A percentile compares a stretch with the other conserved stretches of the same genome.
Conservation (phyloP, 92 coral and sea anemone genomes). For the Metridium senile region DNA sequence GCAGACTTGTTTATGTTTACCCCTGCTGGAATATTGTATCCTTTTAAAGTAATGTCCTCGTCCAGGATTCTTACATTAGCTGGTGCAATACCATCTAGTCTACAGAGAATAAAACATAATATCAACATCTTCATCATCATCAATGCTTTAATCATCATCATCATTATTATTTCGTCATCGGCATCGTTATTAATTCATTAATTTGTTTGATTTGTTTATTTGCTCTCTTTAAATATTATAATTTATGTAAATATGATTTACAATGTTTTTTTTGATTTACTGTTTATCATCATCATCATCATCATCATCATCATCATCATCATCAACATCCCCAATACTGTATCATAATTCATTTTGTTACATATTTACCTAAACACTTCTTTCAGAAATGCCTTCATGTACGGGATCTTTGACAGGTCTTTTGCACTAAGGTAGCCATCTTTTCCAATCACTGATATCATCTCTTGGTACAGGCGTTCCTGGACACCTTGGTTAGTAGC, state of each 20-base stretch:
- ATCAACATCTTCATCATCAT: not conserved
- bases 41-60: constrained; percentile 9
- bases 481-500: constrained; percentile 38
- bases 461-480: constrained; percentile 59
- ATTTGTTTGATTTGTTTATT: no score
- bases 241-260: no score
- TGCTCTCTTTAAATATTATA: no score
- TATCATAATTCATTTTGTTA: not conserved
- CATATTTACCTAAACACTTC: constrained; percentile 62
- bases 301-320: not conserved
- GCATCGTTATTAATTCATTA: not conserved
- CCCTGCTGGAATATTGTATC: constrained; percentile 20
- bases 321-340: not conserved
- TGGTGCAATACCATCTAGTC: not conserved
- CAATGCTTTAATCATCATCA: not conserved
- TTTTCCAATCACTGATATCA: constrained; percentile 41
- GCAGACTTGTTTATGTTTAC: no score
- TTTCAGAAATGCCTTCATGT: constrained; percentile 65
- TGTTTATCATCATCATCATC: no score
- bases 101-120: not conserved
- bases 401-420: constrained; percentile 52
- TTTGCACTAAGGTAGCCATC: constrained; percentile 50
- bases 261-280: no score
- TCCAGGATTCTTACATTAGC: constrained; percentile 14
- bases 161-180: not conserved